These are phyloP conservation scores for Papilio polytes DNA, from an alignment of 1,140 invertebrate genomes.

Conservation along the genomic window DNA sequence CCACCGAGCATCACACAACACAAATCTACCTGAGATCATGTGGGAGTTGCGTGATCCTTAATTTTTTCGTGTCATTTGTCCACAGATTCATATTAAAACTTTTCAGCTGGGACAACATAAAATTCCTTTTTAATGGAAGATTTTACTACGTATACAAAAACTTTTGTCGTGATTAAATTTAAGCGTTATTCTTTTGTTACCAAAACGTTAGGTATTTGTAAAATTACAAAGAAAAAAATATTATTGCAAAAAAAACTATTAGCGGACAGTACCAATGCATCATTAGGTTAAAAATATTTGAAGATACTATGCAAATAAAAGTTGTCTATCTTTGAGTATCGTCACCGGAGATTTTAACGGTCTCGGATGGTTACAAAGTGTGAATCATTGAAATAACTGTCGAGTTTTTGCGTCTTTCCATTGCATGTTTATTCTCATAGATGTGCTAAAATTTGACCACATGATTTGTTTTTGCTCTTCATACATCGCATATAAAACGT, in stretches of 20 bases:
- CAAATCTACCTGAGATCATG: slow-evolving; percentile 75
- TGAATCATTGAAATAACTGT: slow-evolving; percentile 81
- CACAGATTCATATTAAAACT: slow-evolving; percentile 24
- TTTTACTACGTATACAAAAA: not conserved
- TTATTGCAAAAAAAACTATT: slow-evolving; percentile 12
- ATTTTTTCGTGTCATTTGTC: slow-evolving; percentile 50
- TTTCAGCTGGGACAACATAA: slow-evolving; percentile 11
- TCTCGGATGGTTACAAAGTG: slow-evolving; percentile 65
- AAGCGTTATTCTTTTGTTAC: not conserved
- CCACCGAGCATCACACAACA: slow-evolving; percentile 51
- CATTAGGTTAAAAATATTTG: slow-evolving; percentile 28
- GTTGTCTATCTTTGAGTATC: slow-evolving; percentile 26
- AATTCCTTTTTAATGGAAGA: not conserved
- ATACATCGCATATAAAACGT: not conserved
- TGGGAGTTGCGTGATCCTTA: slow-evolving; percentile 67
- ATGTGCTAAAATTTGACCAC: slow-evolving; percentile 63
- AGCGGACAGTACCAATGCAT: slow-evolving; percentile 40
- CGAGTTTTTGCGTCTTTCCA: slow-evolving; percentile 71
- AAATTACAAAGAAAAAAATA: not conserved
- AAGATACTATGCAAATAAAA: slow-evolving; percentile 38
- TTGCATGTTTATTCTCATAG: slow-evolving; percentile 67
- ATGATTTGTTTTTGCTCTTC: slow-evolving; percentile 31
- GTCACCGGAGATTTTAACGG: slow-evolving; percentile 72
- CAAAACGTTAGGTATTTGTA: slow-evolving; percentile 2
- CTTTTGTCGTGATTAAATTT: not conserved